These are phyloP conservation scores for Stigmatopora nigra DNA, from an alignment of 2,113 vertebrate species.

Conservation along the genomic window DNA sequence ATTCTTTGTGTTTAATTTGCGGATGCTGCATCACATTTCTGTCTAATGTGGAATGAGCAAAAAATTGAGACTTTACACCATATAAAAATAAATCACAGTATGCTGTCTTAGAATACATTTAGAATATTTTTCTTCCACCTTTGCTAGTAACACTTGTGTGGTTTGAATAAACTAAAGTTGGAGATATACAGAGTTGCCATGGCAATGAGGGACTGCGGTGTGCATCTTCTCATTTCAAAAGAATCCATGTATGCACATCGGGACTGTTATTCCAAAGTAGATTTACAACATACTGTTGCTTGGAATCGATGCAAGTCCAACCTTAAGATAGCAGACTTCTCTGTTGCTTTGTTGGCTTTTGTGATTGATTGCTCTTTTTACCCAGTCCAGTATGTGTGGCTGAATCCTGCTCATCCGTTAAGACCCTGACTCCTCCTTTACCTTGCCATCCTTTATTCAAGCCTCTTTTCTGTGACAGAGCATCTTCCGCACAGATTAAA, in stretches of 20 bases:
- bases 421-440: constrained; percentile 34
- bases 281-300: constrained; percentile 6
- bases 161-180: background rate
- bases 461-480: constrained; percentile 36
- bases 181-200: constrained; percentile 1
- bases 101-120: background rate
- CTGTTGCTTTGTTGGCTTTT: constrained; percentile 10
- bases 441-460: constrained; percentile 66
- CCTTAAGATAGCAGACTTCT: constrained; percentile 9
- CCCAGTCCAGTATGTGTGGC: constrained; percentile 43
- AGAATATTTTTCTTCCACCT: background rate
- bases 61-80: too few species aligned
- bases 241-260: too few species aligned
- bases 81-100: background rate
- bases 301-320: constrained; percentile 5
- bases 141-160: background rate
- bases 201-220: background rate
- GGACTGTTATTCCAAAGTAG: background rate
- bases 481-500: constrained; percentile 61
- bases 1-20: too few species aligned
- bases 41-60: too few species aligned
- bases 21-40: too few species aligned
- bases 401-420: constrained; percentile 25
- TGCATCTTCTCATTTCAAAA: background rate
- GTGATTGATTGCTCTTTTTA: constrained; percentile 49